Base-by-base conservation (phyloP, 2,888 invertebrate species). In the Heliconius aoede region DNA sequence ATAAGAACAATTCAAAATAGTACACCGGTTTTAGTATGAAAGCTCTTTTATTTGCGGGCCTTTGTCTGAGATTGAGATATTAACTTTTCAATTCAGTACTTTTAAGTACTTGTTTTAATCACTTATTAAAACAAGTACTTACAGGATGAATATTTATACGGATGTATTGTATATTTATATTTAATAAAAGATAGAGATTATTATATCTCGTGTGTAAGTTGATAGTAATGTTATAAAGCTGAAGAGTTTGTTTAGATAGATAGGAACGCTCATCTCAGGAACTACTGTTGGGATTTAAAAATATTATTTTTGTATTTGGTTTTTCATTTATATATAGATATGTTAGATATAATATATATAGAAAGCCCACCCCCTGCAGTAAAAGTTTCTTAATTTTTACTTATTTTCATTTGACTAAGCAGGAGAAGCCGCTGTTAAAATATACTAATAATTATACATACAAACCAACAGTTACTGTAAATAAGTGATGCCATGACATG, bases 51-150 rank as follows among this genome's bases (percentile, higher is more conserved):
- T 65, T 76, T 72, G 58, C 58, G 62, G 36, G 71, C 69, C 68
- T 62, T 62, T 62, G 73, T 73, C 40, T 77, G 76, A 69, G 73
- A 58, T 69, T 77, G 69, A 73, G 67, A 73, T 73, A 73, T 77
- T 77, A 77, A 77, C 69, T 68, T 73, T 64, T 55, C 67, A 69
- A n/a, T 69, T 62, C 69, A 60, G 51, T 51, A 21, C 15, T 26
- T 61, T 69, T 61, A 51, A n/a, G 58, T 74, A 68, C 58, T 55
- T 67, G 61, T 75, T 51, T 75, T 75, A 69, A 75, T 75, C 51
- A 75, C 46, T 62, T 8, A n/a, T n/a, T n/a, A n/a, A n/a, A n/a
- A n/a, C n/a, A n/a, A n/a, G n/a, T n/a, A n/a, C n/a, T n/a, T n/a
- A n/a, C n/a, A n/a, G n/a, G n/a, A 13, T 46, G 8, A 46, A 46